These are phyloP conservation scores for Melinaea marsaeus DNA, from an alignment of 2,888 invertebrate genomes.

Conservation along the genomic window DNA sequence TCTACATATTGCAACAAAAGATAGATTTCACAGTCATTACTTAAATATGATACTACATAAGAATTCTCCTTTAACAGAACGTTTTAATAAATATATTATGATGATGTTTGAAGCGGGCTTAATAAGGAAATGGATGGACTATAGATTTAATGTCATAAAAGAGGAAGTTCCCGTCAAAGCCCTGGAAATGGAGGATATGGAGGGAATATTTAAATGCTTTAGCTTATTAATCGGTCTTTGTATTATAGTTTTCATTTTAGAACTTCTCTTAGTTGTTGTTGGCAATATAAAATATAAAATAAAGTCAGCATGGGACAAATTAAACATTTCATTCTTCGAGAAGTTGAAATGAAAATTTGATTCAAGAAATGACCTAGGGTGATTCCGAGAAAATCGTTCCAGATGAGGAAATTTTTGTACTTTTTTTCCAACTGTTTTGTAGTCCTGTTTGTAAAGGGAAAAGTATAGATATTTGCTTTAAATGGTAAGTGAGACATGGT, in stretches of 20 bases:
- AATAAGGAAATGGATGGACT: slow-evolving; percentile 67
- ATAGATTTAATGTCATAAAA: slow-evolving; percentile 56
- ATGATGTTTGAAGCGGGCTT: slow-evolving; percentile 61
- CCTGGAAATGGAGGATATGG: slow-evolving; percentile 51
- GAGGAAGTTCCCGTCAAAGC: slow-evolving; percentile 55
- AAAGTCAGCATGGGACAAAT: not conserved
- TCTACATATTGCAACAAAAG: slow-evolving; percentile 57
- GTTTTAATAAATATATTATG: slow-evolving; percentile 52
- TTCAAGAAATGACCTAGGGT: too few species aligned
- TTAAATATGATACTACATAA: slow-evolving; percentile 54
- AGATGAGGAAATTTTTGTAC: too few species aligned
- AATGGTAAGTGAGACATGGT: too few species aligned
- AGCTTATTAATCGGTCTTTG: slow-evolving; percentile 40
- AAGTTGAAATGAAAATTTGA: too few species aligned
- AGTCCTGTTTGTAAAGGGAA: too few species aligned
- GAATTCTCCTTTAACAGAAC: slow-evolving; percentile 54
- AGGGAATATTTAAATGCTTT: slow-evolving; percentile 55
- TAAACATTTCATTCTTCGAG: not conserved
- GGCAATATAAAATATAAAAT: not conserved
- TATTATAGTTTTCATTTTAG: slow-evolving; percentile 48
- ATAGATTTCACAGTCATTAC: slow-evolving; percentile 65
- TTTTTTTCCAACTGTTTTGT: too few species aligned
- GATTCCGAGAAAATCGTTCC: too few species aligned
- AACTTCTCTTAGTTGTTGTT: slow-evolving; percentile 39
- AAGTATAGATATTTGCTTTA: too few species aligned